Evolutionary conservation across 2,888 invertebrate species (phyloP).

Genomic region (Tethea ocularis): DNA sequence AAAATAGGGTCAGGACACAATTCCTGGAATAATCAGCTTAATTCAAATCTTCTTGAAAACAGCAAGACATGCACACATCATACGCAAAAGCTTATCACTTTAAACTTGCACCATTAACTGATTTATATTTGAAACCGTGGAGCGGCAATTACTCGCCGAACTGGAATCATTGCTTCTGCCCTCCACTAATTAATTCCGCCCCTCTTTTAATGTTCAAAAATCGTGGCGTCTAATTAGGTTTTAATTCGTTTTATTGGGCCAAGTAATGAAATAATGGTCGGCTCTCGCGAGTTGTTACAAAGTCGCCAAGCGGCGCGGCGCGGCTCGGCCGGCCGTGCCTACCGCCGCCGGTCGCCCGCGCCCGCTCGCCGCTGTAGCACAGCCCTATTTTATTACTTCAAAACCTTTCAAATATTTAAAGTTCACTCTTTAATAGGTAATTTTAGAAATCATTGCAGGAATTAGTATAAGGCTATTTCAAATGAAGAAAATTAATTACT

Average conservation of each 20-base stretch:
- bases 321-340: slow-evolving; percentile 27
- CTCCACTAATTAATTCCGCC: slow-evolving; percentile 80
- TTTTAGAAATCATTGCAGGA: slow-evolving; percentile 8
- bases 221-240: slow-evolving; percentile 82
- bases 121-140: slow-evolving; percentile 66
- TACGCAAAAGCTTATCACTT: slow-evolving; percentile 21
- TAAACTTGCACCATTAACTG: slow-evolving; percentile 35
- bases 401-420: slow-evolving; percentile 47
- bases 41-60: too few relatives aligned
- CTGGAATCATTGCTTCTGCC: slow-evolving; percentile 77
- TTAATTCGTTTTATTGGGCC: slow-evolving; percentile 82
- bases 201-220: slow-evolving; percentile 83
- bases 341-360: slow-evolving; percentile 43
- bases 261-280: slow-evolving; percentile 73
- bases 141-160: slow-evolving; percentile 74
- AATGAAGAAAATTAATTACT: background rate
- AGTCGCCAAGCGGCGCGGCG: slow-evolving; percentile 28
- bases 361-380: slow-evolving; percentile 37
- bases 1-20: too few relatives aligned
- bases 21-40: too few relatives aligned
- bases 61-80: too few relatives aligned
- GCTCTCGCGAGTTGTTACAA: slow-evolving; percentile 45
- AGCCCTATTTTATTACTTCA: slow-evolving; percentile 34
- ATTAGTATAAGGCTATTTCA: background rate
- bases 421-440: slow-evolving; percentile 16